Evolutionary conservation across 2,888 invertebrate genomes (phyloP).

Genomic region (Eupithecia abbreviata): DNA sequence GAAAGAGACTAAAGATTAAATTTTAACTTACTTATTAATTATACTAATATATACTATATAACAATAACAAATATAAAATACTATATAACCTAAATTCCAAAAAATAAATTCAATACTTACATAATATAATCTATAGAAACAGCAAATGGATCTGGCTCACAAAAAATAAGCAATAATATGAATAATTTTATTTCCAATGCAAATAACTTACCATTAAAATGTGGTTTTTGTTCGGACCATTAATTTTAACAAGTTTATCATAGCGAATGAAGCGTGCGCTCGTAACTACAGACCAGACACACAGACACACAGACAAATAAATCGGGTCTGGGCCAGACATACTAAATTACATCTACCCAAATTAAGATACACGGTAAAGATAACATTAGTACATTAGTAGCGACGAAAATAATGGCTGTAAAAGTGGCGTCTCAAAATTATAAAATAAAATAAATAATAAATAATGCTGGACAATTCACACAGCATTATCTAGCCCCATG

Average conservation of each 20-base stretch:
- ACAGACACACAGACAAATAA: conserved; percentile 11
- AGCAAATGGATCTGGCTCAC: no score
- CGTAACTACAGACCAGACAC: background rate
- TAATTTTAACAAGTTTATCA: conserved; percentile 4
- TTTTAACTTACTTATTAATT: no score
- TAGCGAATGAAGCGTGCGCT: conserved; percentile 1
- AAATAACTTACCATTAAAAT: background rate
- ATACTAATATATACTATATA: no score
- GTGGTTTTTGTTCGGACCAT: background rate
- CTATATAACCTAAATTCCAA: no score
- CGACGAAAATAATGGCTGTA: background rate
- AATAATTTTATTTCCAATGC: background rate
- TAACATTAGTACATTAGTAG: conserved; percentile 2
- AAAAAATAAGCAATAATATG: no score
- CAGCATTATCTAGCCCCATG: no score
- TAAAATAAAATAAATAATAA: no score
- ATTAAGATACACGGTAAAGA: conserved; percentile 21
- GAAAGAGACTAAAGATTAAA: no score
- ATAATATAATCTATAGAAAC: no score
- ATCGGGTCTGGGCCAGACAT: conserved; percentile 7
- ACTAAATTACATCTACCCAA: conserved; percentile 17
- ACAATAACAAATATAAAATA: no score
- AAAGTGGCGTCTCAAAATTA: background rate
- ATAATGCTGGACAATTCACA: no score
- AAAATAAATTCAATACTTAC: no score